Evolutionary conservation across 1,140 invertebrate genomes (phyloP).

Genomic region (Neodiprion fabricii): DNA sequence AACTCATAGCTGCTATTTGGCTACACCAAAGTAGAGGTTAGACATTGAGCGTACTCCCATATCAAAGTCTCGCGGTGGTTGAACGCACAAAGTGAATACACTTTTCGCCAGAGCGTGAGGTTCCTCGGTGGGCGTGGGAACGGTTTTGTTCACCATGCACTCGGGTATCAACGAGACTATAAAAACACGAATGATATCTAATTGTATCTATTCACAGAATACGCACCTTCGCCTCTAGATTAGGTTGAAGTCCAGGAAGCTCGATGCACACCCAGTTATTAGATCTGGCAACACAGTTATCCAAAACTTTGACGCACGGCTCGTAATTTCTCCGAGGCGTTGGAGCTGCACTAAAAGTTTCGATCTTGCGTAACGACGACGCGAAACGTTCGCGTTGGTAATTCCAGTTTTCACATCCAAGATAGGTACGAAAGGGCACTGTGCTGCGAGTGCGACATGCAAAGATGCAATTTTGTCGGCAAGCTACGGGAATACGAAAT

Average conservation of each 20-base stretch:
- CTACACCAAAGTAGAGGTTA: too few species aligned
- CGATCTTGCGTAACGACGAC: not conserved
- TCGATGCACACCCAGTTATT: not conserved
- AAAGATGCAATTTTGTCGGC: not conserved
- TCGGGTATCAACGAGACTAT: slow-evolving; percentile 40
- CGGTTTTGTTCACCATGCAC: slow-evolving; percentile 41
- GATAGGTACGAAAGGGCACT: not conserved
- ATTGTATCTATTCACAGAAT: slow-evolving; percentile 51
- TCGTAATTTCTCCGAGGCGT: too few species aligned
- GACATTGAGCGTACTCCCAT: too few species aligned
- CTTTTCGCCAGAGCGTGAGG: slow-evolving; percentile 12
- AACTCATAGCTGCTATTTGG: too few species aligned
- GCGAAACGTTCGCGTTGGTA: not conserved
- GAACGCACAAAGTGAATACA: too few species aligned
- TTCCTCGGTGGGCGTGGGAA: slow-evolving; percentile 44
- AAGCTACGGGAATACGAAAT: not conserved
- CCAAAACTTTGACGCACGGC: not conserved
- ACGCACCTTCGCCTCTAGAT: not conserved
- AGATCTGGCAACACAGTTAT: not conserved
- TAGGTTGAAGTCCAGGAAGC: not conserved
- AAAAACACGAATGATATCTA: slow-evolving; percentile 59
- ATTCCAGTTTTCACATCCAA: not conserved
- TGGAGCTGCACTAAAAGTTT: not conserved
- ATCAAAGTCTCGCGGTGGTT: too few species aligned
- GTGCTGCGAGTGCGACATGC: not conserved